Percentiles rank a stretch among this genome's conserved stretches.
Evolutionary conservation across 2,113 vertebrate species (phyloP).

Genomic region (Noturus placidus): DNA sequence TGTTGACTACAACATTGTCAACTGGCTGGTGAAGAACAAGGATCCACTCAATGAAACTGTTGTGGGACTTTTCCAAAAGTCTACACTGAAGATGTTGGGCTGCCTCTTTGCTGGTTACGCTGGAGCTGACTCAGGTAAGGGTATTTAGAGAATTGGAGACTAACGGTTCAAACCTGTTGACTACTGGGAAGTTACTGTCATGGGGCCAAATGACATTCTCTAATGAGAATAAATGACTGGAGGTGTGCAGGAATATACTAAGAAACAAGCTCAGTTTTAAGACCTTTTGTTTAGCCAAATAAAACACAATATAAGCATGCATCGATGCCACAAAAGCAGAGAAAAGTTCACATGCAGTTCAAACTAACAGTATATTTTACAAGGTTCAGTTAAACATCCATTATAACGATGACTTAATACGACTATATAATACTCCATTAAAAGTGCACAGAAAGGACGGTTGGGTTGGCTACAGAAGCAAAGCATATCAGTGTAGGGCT

Average conservation of each 20-base stretch:
- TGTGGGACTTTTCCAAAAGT: slow-evolving; percentile 79
- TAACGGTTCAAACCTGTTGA: background rate
- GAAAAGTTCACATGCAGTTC: background rate
- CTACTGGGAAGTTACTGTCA: background rate
- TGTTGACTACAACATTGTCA: slow-evolving; percentile 79
- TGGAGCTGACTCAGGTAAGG: slow-evolving; percentile 65
- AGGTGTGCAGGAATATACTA: background rate
- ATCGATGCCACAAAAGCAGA: background rate
- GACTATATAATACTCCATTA: background rate
- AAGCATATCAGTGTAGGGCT: background rate
- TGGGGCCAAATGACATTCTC: background rate
- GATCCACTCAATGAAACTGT: slow-evolving; percentile 82
- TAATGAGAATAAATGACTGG: background rate
- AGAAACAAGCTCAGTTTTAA: background rate
- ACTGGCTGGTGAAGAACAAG: slow-evolving; percentile 81
- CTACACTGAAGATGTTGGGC: slow-evolving; percentile 73
- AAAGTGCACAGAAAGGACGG: background rate
- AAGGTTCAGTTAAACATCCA: background rate
- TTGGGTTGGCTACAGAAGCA: background rate
- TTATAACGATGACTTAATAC: background rate
- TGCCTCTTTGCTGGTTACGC: slow-evolving; percentile 74
- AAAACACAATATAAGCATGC: background rate
- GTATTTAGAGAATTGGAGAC: background rate
- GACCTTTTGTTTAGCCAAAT: background rate
- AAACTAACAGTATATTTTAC: background rate